phyloP scores from a whole-genome alignment of 2,113 vertebrate genomes.

The Vulpes vulpes region DNA sequence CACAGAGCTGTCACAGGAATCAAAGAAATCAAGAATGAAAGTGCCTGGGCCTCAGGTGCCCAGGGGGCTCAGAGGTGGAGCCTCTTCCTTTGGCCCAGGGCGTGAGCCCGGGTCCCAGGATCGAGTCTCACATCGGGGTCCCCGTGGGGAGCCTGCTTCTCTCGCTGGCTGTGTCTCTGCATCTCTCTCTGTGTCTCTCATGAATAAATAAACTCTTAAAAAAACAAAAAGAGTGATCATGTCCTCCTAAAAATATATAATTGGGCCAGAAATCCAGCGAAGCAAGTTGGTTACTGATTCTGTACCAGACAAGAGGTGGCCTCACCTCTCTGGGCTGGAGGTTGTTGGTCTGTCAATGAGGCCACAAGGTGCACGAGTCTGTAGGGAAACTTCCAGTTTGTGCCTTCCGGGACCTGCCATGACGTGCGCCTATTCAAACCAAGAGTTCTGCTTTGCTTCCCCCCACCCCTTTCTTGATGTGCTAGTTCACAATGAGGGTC shows the following conservation, averaged over 20 bases:
- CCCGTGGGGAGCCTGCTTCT: not conserved
- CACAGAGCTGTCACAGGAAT: not conserved
- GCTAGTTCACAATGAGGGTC: constrained; percentile 42
- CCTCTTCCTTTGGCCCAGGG: not conserved
- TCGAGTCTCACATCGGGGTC: rapidly evolving
- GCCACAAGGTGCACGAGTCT: not conserved
- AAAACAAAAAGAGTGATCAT: not conserved
- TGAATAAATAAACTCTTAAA: not conserved
- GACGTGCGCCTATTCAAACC: not conserved
- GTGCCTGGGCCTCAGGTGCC: not conserved
- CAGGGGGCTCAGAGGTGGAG: not conserved
- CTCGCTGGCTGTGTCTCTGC: not conserved
- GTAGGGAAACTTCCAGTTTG: not conserved
- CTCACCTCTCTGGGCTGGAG: not conserved
- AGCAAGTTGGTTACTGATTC: not conserved
- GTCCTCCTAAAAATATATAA: not conserved
- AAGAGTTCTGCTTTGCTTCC: not conserved
- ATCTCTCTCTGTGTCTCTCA: not conserved
- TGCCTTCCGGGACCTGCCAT: not conserved
- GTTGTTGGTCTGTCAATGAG: not conserved
- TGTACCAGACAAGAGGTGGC: not conserved
- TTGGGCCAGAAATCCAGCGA: not conserved
- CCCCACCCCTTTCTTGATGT: not conserved
- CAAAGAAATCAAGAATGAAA: not conserved
- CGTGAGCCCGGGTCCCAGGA: not conserved